A percentile compares a stretch with the other conserved stretches of the same genome.
Evolutionary conservation across 1,140 invertebrate genomes (phyloP).

Genomic region (Orussus abietinus): DNA sequence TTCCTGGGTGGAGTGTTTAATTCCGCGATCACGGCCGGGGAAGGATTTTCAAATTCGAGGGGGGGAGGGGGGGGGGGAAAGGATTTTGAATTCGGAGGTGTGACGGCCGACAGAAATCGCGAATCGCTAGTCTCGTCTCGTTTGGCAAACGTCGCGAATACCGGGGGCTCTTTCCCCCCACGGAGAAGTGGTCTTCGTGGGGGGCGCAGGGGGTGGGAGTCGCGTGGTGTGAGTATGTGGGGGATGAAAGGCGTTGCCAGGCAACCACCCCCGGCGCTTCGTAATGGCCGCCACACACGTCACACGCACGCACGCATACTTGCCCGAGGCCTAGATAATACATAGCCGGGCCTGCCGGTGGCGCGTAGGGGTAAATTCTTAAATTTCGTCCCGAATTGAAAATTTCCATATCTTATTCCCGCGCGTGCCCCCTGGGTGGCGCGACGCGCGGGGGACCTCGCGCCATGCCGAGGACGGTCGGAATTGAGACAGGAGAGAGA

Average conservation of each 20-base stretch:
- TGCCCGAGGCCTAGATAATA: too few relatives aligned
- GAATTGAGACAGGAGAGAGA: too few relatives aligned
- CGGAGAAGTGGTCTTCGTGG: not conserved
- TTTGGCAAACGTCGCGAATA: constrained; percentile 35
- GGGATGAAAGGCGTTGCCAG: constrained; percentile 49
- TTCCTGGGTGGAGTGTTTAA: too few relatives aligned
- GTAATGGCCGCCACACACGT: constrained; percentile 54
- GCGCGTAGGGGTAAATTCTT: constrained; percentile 9
- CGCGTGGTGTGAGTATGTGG: constrained; percentile 50
- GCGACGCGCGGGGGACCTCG: too few relatives aligned
- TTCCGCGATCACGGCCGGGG: too few relatives aligned
- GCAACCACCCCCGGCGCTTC: constrained; percentile 46
- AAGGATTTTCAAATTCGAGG: too few relatives aligned
- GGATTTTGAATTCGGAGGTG: constrained; percentile 37
- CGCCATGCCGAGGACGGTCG: too few relatives aligned
- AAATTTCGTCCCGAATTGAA: constrained; percentile 11
- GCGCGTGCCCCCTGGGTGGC: not conserved
- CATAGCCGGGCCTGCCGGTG: constrained; percentile 26
- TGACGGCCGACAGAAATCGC: too few relatives aligned
- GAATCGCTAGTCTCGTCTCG: too few relatives aligned
- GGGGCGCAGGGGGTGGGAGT: constrained; percentile 11
- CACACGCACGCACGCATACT: constrained; percentile 45
- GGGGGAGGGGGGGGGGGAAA: too few relatives aligned
- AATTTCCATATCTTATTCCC: constrained; percentile 12
- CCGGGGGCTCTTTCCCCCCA: not conserved